Evolutionary conservation across 2,797 vertebrate genomes (phyloP).

Genomic region (Notoglanidium macrostoma): DNA sequence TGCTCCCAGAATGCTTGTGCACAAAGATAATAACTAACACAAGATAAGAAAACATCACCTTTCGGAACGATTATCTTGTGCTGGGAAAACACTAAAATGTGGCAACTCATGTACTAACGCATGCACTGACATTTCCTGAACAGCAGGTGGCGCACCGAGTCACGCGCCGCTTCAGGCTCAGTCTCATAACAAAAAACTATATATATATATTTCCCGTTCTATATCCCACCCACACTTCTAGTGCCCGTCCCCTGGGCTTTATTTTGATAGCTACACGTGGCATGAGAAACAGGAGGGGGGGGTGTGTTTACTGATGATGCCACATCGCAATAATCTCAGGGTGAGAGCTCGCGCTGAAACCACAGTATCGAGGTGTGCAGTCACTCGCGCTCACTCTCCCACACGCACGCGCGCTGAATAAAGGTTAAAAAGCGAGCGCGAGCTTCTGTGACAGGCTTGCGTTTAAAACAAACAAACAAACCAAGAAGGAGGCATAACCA

Average conservation of each 20-base stretch:
- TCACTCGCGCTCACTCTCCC: slow-evolving; percentile 18
- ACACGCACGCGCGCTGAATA: slow-evolving; percentile 18
- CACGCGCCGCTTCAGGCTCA: not conserved
- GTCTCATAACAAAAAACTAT: not conserved
- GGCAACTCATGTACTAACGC: not conserved
- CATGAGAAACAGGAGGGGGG: slow-evolving; percentile 21
- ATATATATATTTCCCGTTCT: slow-evolving; percentile 55
- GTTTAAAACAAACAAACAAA: not conserved
- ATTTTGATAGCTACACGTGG: slow-evolving; percentile 78
- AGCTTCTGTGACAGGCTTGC: slow-evolving; percentile 20
- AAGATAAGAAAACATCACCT: too few species aligned
- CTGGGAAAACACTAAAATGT: too few species aligned
- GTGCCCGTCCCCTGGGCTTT: slow-evolving; percentile 61
- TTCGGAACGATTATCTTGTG: too few species aligned
- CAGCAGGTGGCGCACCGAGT: slow-evolving; percentile 51
- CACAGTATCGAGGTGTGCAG: not conserved
- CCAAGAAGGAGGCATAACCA: not conserved
- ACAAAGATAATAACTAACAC: too few species aligned
- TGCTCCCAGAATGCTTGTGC: not conserved
- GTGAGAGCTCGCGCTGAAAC: not conserved
- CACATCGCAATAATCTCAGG: not conserved
- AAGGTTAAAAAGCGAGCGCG: slow-evolving; percentile 30
- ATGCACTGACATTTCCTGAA: not conserved
- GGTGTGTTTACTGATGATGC: slow-evolving; percentile 30
- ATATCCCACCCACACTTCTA: slow-evolving; percentile 49